A percentile compares a stretch with the other conserved stretches of the same genome.
Conservation (phyloP, 1,140 invertebrate genomes). For the Pseudomyrmex concolor region DNA sequence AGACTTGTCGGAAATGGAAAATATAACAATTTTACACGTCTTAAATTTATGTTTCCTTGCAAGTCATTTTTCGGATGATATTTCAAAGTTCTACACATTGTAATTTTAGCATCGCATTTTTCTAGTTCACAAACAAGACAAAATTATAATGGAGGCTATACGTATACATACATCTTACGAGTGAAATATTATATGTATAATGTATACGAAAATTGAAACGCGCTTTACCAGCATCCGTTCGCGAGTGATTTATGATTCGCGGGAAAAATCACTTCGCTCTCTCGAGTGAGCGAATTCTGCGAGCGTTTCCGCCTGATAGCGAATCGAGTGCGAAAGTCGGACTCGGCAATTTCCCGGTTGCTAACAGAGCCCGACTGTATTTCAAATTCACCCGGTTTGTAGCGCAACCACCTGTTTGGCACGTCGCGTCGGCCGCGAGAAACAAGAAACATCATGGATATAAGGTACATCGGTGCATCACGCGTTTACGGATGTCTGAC, state of each 20-base stretch:
- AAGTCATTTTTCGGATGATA: too few relatives aligned
- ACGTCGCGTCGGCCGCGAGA: background rate
- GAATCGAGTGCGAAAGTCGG: background rate
- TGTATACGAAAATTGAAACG: slow-evolving; percentile 32
- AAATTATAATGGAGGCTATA: background rate
- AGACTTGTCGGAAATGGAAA: background rate
- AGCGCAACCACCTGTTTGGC: slow-evolving; percentile 33
- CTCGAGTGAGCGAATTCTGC: background rate
- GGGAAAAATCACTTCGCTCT: slow-evolving; percentile 6
- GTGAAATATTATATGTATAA: slow-evolving; percentile 53
- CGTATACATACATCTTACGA: background rate
- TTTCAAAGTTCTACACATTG: background rate
- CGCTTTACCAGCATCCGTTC: background rate
- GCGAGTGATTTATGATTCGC: background rate
- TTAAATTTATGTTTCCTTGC: too few relatives aligned
- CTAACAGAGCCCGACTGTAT: slow-evolving; percentile 15
- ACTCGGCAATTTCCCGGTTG: slow-evolving; percentile 21
- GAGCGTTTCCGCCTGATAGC: background rate
- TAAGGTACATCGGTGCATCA: background rate
- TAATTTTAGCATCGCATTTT: slow-evolving; percentile 14
- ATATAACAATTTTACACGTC: too few relatives aligned
- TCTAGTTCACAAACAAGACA: slow-evolving; percentile 15
- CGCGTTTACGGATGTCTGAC: background rate
- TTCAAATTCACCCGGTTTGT: slow-evolving; percentile 31
- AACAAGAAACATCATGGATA: slow-evolving; percentile 11